Evolutionary conservation across 2,113 vertebrate species (phyloP), one percentile per base, ranked within the genome.

Genomic region (Phaetusa simplex): DNA sequence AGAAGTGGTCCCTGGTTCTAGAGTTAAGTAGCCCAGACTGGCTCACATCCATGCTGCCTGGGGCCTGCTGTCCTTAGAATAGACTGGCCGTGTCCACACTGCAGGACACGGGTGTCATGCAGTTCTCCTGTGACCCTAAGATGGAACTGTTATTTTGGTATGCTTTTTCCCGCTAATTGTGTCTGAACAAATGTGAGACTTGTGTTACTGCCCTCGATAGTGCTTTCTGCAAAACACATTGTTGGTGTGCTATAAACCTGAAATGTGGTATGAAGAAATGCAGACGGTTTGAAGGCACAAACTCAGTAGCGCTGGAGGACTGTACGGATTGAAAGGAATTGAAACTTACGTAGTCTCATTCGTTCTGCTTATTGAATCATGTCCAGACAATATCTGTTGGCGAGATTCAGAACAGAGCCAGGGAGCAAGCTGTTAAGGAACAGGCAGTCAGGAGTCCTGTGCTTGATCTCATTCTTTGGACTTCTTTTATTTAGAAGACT

Each of bases 251-350:
- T 83, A 0, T 66, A 76, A 71, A 70, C 9, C 9, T 47, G 23
- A 49, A 17, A 29, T 56, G 5, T 30, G 43, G 6, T 45, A 45
- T n/a, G 34, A 58, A 64, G 43, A 34, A 14, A 16, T 11, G 8
- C 17, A 72, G 32, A 66, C 18, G 22, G 5, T 56, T 52, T 71
- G 62, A 87, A 76, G 29, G 34, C 16, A 42, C 3, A 50, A 65
- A 26, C 0, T 1, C 1, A 0, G 15, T 22, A 61, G 29, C 11
- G 1, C 8, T 83, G 61, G 18, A 72, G 8, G 7, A 36, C 23
- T 50, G 21, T 14, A 47, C 7, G 4, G 2, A 10, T 76, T 66
- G 12, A 71, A 71, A 76, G 34, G 8, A 87, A 8, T 53, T 11
- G 52, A 49, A 47, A 38, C 4, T 34, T 52, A 9, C 0, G 1